Evolutionary conservation across 2,797 vertebrate species (phyloP), one percentile per base, ranked within the genome.

Genomic region (Pangasius sanitwongsei): DNA sequence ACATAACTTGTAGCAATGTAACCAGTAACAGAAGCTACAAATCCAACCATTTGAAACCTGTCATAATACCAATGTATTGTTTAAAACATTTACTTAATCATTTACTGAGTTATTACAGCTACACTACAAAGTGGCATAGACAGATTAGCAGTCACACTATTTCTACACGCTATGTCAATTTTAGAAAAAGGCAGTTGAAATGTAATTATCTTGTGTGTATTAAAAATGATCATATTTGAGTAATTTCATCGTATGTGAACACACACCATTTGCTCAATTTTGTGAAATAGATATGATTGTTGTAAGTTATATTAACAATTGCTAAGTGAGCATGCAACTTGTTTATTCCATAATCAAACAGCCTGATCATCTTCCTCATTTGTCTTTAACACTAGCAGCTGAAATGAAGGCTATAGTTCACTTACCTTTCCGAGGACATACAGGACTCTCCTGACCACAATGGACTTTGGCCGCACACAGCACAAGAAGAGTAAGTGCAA

Each of bases 361-460:
- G 37, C 25, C 25, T 65, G 37, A 44, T 41, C 0, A 48, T 34
- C 3, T 12, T 69, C 0, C 9, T 69, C 20, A 69, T 34, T 69
- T 69, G n/a, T 53, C 0, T 44, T 44, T n/a, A 48, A n/a, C 44
- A 69, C 3, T 12, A 55, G 8, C 13, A 77, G 20, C 18, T 70
- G 23, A 41, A 82, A 25, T 59, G 48, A 81, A 70, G 15, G 31
- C 7, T 59, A 4, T 44, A 41, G 55, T 67, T 77, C 9, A 23
- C 75, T 86, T 89, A 97, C 96, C 95, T 95, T 94, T 94, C 87
- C 91, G 93, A 48, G 87, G 94, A 92, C 96, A 96, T 18, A 72
- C 81, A 61, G 90, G 93, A 2, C 88, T 86, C 55, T 90, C 91
- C 67, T 89, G 6, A 31, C 7, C 63, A 82, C 92, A n/a, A 28